Base-by-base conservation (phyloP, 2,113 vertebrate species). In the Mugil cephalus region DNA sequence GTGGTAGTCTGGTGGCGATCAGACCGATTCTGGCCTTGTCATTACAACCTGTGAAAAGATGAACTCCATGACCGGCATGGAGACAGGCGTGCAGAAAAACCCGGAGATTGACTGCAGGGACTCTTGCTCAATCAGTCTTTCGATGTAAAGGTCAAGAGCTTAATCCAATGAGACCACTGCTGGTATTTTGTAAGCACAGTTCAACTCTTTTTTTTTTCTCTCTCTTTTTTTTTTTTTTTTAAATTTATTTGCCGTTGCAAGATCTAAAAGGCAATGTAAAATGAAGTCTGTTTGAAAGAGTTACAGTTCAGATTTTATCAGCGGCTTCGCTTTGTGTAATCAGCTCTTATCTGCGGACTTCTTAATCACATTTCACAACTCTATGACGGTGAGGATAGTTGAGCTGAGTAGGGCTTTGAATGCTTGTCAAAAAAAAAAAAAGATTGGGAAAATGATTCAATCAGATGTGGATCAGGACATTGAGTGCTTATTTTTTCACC, bases 61-160 rank as follows among this genome's bases (percentile, higher is more conserved):
- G 34, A 76, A 74, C 61, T 74, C 64, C 30, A 7, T 79, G 56
- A 84, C 70, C 69, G 21, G 17, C 19, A 43, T 35, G 12, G n/a
- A 45, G 45, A 55, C 42, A 36, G 39, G 69, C 46, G 45, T 80
- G 58, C 67, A 42, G 15, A 38, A 36, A n/a, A 46, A n/a, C 13
- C 30, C 9, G 12, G 46, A n/a, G 10, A 47, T 42, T 52, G 64
- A 21, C 38, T 36, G n/a, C 6, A 18, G 43, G 56, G 14, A 19
- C 70, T 79, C 59, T 79, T 81, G 12, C 62, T 39, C 24, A 71
- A 84, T 78, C 76, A 70, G 13, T 63, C 3, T 1, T 30, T 61
- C 4, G 5, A 58, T 21, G 34, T 65, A 84, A 85, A 87, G 74
- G 61, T 82, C 38, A 40, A 34, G 13, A 15, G 10, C 61, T 64